Conservation (phyloP, 2,797 vertebrate species). For the Merluccius polli region DNA sequence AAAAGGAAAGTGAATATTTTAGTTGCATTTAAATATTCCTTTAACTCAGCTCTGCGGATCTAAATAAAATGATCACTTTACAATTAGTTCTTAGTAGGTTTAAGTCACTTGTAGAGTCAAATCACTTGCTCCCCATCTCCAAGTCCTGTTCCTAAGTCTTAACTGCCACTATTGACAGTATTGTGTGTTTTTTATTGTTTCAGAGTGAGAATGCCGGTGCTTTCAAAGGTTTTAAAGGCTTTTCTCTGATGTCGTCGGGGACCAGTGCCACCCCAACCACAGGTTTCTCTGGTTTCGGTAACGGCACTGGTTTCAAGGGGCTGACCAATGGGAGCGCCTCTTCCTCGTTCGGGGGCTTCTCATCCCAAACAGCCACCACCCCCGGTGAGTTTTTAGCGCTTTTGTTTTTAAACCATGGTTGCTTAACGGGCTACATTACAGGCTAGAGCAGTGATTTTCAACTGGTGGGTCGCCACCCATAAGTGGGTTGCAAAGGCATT, state of each 20-base stretch:
- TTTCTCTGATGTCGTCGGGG: slow-evolving; percentile 42
- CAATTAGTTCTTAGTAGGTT: background rate
- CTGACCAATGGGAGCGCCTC: slow-evolving; percentile 65
- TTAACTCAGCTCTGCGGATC: background rate
- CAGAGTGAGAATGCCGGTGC: slow-evolving; percentile 60
- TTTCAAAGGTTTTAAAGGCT: slow-evolving; percentile 75
- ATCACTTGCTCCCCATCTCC: background rate
- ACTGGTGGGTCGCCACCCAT: too few relatives aligned
- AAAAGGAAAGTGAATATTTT: too few relatives aligned
- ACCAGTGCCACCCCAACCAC: slow-evolving; percentile 16
- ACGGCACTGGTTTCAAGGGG: slow-evolving; percentile 60
- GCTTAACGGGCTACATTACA: background rate
- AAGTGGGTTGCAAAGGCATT: too few relatives aligned
- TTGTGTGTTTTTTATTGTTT: slow-evolving; percentile 3
- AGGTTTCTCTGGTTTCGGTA: slow-evolving; percentile 61
- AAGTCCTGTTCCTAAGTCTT: too few relatives aligned
- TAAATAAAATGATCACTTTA: background rate
- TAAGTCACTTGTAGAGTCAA: too few relatives aligned
- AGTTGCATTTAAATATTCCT: background rate
- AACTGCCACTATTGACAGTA: too few relatives aligned
- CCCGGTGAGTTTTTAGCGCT: slow-evolving; percentile 51
- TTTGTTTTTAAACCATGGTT: too few relatives aligned
- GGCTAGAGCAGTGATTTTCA: too few relatives aligned
- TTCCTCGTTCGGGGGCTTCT: slow-evolving; percentile 53
- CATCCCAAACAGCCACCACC: slow-evolving; percentile 37